Evolutionary conservation across 1,140 invertebrate species (phyloP), one percentile per base, ranked within the genome.

Genomic region (Araneus ventricosus): DNA sequence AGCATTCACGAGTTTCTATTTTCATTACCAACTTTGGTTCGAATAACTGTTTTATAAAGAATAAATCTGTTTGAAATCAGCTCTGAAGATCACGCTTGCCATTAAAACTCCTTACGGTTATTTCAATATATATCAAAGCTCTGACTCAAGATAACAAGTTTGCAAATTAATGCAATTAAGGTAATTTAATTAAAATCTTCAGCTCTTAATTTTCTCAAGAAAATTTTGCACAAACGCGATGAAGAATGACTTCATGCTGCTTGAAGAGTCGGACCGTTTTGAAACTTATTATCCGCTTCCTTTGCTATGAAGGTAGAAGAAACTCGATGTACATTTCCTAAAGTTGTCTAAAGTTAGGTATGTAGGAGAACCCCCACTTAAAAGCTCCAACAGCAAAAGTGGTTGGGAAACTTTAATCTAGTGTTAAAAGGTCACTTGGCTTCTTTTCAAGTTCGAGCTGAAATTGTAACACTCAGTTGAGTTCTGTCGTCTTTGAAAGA

Each of bases 401-500:
- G 70, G 70, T 6, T 75, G 70, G 70, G 37, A 70, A 75, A 75
- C 70, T 75, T 75, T 34, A 75, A 75, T 37, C 17, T 41, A 67
- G 59, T 37, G 37, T 22, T 88, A 37, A 70, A 88, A 88, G 86
- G 59, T 30, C 61, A 70, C 57, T 88, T 88, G 59, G 86, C 61
- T 10, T 27, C 86, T 88, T 88, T 88, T 88, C 86, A 88, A 88
- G 7, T 88, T 88, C 52, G 22, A 88, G 61, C 61, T 34, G 10
- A 88, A 88, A 52, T 41, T 63, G 34, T 61, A 88, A 88, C 61
- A 67, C 86, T 88, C 61, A 41, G 61, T 67, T 67, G 86, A 88
- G 14, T 88, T 30, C 61, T 88, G 86, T 88, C 61, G 7, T 61
- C 30, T 67, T 57, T 34, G 22, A 70, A 37, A 88, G 61, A 39